Base-by-base conservation (phyloP, 2,888 invertebrate genomes). In the Scaptomyza flava region DNA sequence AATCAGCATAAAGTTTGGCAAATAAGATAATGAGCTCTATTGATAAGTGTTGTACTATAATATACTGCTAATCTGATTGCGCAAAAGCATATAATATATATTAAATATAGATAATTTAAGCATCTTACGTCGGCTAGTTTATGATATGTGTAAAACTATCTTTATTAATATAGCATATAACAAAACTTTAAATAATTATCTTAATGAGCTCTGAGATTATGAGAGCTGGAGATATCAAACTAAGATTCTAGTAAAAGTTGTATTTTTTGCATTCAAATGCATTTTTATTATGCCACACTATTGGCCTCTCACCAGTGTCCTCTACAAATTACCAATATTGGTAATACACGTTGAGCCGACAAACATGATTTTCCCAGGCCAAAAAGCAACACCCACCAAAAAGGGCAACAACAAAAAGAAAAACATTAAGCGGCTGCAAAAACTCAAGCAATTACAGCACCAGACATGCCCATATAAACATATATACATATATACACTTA, bases 371-470 rank as follows among this genome's bases (percentile, higher is more conserved):
- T 75, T 75, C 74, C 77, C 81, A 77, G 77, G 60, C 74, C 53
- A 42, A 67, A 73, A 34, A 41, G 45, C 70, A 61, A 65, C 83
- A 77, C 81, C 84, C 87, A 86, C 87, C 63, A 86, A 81, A 78
- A 86, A 87, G 81, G 87, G 87, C 72, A 83, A 48, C 14, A 2
- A 41, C 8, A 41, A 41, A 41, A 1, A 17, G 11, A 33, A 33
- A 33, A 11, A 33, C 9, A 33, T 43, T 7, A 52, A 58, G 62
- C 66, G 51, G 69, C 71, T 59, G 80, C 68, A 74, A 68, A 74
- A 65, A 78, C 65, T 79, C 65, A 69, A 69, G 81, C 67, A 82
- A 80, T 68, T 76, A 79, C 76, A 64, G 79, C 77, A 77, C 57
- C 63, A 78, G 73, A 77, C 75, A 81, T 72, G 75, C 53, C 85